Evolutionary conservation across 2,113 vertebrate genomes (phyloP).

Genomic region (Oryzias celebensis): DNA sequence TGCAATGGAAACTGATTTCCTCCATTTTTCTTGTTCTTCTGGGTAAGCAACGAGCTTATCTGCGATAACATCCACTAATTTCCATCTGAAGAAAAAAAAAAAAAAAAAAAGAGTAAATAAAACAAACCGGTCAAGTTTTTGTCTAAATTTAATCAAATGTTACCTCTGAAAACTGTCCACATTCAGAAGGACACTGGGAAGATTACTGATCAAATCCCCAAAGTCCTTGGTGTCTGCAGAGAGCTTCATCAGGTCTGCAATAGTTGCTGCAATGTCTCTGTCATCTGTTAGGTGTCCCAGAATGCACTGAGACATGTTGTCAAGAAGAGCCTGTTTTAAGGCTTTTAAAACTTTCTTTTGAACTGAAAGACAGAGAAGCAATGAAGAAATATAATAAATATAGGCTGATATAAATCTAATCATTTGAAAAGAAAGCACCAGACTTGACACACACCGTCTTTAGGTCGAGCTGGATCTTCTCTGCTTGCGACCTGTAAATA

Average conservation of each 20-base stretch:
- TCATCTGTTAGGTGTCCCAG: slow-evolving; percentile 24
- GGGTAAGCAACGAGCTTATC: slow-evolving; percentile 67
- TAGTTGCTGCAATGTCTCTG: slow-evolving; percentile 56
- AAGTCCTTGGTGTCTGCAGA: slow-evolving; percentile 64
- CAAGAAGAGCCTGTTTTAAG: slow-evolving; percentile 80
- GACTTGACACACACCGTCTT: slow-evolving; percentile 59
- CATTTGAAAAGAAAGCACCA: background rate
- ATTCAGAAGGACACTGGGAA: slow-evolving; percentile 78
- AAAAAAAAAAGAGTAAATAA: slow-evolving; percentile 1
- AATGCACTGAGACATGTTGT: slow-evolving; percentile 68
- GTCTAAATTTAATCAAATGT: background rate
- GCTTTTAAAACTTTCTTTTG: slow-evolving; percentile 65
- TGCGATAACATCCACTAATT: slow-evolving; percentile 81
- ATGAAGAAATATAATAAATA: background rate
- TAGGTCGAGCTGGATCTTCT: slow-evolving; percentile 61
- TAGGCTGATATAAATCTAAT: background rate
- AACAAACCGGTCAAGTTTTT: background rate
- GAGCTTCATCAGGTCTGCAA: slow-evolving; percentile 79
- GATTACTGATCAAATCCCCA: slow-evolving; percentile 56
- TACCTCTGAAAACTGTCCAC: slow-evolving; percentile 78
- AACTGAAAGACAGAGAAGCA: slow-evolving; percentile 67
- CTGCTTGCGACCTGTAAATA: slow-evolving; percentile 75
- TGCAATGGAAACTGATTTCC: slow-evolving; percentile 72
- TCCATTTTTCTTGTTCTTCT: slow-evolving; percentile 79
- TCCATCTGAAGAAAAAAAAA: slow-evolving; percentile 80